Evolutionary conservation across 1,140 invertebrate genomes (phyloP).

Genomic region (Heliconius himera): DNA sequence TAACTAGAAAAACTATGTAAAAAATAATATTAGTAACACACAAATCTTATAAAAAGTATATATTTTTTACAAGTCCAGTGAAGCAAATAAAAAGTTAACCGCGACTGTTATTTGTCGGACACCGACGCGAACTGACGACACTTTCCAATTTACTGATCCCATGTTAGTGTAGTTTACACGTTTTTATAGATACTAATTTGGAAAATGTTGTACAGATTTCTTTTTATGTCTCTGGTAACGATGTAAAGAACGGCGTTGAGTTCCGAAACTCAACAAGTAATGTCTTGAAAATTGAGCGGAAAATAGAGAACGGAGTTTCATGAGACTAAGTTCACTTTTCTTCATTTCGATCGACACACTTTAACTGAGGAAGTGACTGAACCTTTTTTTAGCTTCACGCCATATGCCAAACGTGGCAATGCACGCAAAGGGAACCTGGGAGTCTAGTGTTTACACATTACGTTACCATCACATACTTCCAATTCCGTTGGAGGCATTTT

Average conservation of each 20-base stretch:
- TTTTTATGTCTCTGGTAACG: not conserved
- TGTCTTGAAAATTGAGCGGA: no score
- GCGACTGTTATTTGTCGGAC: not conserved
- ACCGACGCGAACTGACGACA: not conserved
- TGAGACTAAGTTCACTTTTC: no score
- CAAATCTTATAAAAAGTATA: not conserved
- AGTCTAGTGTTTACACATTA: not conserved
- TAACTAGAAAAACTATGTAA: not conserved
- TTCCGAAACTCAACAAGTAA: no score
- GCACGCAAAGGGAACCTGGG: not conserved
- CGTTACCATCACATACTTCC: not conserved
- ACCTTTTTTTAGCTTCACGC: not conserved
- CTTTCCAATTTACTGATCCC: constrained; percentile 6
- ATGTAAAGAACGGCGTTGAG: no score
- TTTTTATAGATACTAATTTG: constrained; percentile 4
- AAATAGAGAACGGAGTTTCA: no score
- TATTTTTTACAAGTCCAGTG: not conserved
- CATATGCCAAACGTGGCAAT: not conserved
- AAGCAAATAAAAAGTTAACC: not conserved
- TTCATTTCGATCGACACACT: no score
- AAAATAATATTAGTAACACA: not conserved
- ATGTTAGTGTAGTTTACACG: not conserved
- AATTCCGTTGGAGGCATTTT: no score
- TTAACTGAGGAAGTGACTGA: no score
- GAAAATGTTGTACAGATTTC: not conserved